Percentiles rank a stretch among this genome's conserved stretches.
These are phyloP conservation scores for Parnassius glacialis DNA, from an alignment of 2,888 invertebrate species.

Conservation along the genomic window DNA sequence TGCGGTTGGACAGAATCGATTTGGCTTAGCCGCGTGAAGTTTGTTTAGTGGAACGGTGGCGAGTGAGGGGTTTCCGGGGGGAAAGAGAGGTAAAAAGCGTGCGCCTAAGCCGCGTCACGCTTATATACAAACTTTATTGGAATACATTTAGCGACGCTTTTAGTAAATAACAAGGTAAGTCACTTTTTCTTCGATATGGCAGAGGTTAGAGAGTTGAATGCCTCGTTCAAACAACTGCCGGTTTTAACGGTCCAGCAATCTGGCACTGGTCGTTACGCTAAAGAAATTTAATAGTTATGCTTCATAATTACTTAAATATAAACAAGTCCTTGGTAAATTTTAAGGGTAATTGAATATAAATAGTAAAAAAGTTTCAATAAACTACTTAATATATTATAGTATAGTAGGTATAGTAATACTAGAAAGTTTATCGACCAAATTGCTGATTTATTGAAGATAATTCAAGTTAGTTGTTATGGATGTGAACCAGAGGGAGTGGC, in stretches of 20 bases:
- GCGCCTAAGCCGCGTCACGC: slow-evolving; percentile 55
- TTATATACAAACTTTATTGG: slow-evolving; percentile 50
- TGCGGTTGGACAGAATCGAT: slow-evolving; percentile 73
- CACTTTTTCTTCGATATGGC: slow-evolving; percentile 39
- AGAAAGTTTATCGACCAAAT: no score
- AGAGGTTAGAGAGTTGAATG: slow-evolving; percentile 38
- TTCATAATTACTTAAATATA: slow-evolving; percentile 3
- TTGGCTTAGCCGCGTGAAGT: slow-evolving; percentile 72
- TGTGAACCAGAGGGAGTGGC: no score
- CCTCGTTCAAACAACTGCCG: slow-evolving; percentile 33
- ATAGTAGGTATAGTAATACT: no score
- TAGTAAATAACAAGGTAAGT: slow-evolving; percentile 48
- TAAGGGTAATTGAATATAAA: no score
- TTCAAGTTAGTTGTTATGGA: no score
- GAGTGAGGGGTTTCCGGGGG: slow-evolving; percentile 30
- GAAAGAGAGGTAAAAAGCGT: slow-evolving; percentile 40
- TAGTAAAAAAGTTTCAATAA: no score
- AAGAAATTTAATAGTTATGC: slow-evolving; percentile 13
- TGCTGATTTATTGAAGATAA: no score
- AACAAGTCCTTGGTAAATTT: no score
- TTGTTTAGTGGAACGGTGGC: slow-evolving; percentile 76
- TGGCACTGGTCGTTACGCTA: slow-evolving; percentile 34
- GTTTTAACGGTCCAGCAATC: slow-evolving; percentile 50
- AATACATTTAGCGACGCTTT: slow-evolving; percentile 57
- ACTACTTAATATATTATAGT: no score